Percentiles rank a stretch among this genome's conserved stretches.
Conservation (phyloP, 30 jellyfish, hydroid and myxozoan genomes). For the Hydractinia symbiolongicarpus region DNA sequence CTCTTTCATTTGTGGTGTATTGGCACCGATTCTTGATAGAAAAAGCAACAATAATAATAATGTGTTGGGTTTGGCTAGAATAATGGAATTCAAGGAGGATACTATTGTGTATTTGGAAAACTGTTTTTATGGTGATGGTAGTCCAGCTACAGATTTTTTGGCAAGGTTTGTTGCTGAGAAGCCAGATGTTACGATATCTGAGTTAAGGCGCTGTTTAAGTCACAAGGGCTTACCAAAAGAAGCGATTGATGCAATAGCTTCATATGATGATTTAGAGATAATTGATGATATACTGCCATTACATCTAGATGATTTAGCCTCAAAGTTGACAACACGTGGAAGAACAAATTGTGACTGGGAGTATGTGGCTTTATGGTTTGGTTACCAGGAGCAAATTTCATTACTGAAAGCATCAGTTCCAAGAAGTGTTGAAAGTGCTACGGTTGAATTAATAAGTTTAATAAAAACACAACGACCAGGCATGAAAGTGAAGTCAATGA, state of each 20-base stretch:
- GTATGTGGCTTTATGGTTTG: slow-evolving; percentile 8
- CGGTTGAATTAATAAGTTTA: background rate
- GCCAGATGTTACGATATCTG: background rate
- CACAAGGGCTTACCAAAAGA: background rate
- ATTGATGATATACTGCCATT: background rate
- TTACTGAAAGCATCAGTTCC: slow-evolving; percentile 7
- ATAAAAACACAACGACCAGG: background rate
- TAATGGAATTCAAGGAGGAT: background rate
- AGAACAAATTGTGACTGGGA: background rate
- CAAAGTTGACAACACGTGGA: slow-evolving; percentile 5
- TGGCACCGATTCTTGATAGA: slow-evolving; percentile 5
- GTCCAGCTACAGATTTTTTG: background rate
- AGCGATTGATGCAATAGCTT: background rate
- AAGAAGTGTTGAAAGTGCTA: background rate
- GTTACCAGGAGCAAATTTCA: background rate
- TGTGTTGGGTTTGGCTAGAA: slow-evolving; percentile 1
- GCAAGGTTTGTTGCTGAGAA: background rate
- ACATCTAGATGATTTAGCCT: background rate
- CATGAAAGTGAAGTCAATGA: background rate
- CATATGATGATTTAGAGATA: background rate
- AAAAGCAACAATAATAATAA: background rate
- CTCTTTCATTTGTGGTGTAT: background rate
- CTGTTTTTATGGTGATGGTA: slow-evolving; percentile 6
- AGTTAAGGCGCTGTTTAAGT: background rate
- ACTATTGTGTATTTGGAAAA: background rate